Conservation (phyloP, 2,888 invertebrate species). For the Clusia tigrina region DNA sequence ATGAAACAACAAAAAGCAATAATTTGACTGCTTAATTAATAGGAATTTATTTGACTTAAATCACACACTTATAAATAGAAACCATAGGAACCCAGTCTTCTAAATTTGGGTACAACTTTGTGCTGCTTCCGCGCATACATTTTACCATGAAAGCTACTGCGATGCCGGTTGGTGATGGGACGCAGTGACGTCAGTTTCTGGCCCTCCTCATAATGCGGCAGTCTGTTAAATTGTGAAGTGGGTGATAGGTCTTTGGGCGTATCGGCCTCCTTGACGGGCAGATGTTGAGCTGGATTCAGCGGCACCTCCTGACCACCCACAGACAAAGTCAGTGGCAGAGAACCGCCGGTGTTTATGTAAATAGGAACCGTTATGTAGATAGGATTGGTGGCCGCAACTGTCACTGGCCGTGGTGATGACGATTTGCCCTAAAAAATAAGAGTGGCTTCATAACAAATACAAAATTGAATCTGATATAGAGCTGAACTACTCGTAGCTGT, state of each 20-base stretch:
- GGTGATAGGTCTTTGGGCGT: slow-evolving; percentile 36
- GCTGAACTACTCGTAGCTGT: not conserved
- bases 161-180: slow-evolving; percentile 48
- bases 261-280: slow-evolving; percentile 5
- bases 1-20: too few species aligned
- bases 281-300: slow-evolving; percentile 17
- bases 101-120: too few species aligned
- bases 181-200: not conserved
- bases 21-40: too few species aligned
- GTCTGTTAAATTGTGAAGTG: slow-evolving; percentile 45
- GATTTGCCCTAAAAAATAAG: slow-evolving; percentile 1
- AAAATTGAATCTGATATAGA: not conserved
- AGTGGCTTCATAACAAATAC: not conserved
- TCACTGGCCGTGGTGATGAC: slow-evolving; percentile 9
- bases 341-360: slow-evolving; percentile 45
- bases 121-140: slow-evolving; percentile 31
- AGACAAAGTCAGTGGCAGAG: slow-evolving; percentile 42
- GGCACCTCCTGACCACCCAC: slow-evolving; percentile 44
- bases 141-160: slow-evolving; percentile 40
- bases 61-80: slow-evolving; percentile 21
- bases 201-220: slow-evolving; percentile 38
- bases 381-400: slow-evolving; percentile 25
- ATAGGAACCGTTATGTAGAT: slow-evolving; percentile 54
- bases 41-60: slow-evolving; percentile 19
- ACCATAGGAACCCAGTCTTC: too few species aligned